Conservation (phyloP, 2,797 vertebrate genomes). For the Scleropages formosus region DNA sequence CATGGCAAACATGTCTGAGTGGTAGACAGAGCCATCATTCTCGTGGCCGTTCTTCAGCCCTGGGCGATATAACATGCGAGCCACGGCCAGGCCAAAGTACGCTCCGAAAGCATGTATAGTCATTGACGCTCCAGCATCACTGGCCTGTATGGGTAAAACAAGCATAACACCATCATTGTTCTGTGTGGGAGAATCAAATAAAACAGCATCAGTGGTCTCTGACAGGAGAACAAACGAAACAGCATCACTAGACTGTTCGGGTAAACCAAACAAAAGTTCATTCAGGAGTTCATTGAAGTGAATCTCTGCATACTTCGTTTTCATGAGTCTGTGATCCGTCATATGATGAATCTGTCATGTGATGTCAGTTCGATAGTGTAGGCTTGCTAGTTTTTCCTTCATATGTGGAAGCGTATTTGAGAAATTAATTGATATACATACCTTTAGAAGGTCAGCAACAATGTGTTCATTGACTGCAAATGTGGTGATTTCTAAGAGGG, state of each 20-base stretch:
- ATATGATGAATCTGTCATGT: too few relatives aligned
- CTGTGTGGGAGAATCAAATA: too few relatives aligned
- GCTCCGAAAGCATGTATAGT: constrained; percentile 93
- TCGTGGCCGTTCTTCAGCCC: constrained; percentile 71
- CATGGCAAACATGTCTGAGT: constrained; percentile 93
- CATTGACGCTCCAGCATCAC: constrained; percentile 90
- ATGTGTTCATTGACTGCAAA: constrained; percentile 86
- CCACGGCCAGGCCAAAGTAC: constrained; percentile 87
- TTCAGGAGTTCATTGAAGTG: too few relatives aligned
- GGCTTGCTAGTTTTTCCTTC: not conserved
- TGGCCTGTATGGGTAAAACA: constrained; percentile 67
- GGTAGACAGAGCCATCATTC: constrained; percentile 85
- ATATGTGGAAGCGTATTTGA: not conserved
- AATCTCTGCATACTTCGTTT: too few relatives aligned
- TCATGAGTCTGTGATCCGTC: too few relatives aligned
- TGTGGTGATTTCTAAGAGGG: constrained; percentile 83
- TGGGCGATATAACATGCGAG: constrained; percentile 78
- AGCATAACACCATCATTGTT: too few relatives aligned
- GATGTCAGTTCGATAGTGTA: not conserved
- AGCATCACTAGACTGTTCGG: too few relatives aligned
- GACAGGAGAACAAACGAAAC: too few relatives aligned
- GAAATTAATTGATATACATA: constrained; percentile 49
- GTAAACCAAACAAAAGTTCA: too few relatives aligned
- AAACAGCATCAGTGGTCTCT: too few relatives aligned
- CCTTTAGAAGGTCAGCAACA: constrained; percentile 57